These are phyloP conservation scores for Tineola bisselliella DNA, from an alignment of 2,888 invertebrate genomes.

Conservation along the genomic window DNA sequence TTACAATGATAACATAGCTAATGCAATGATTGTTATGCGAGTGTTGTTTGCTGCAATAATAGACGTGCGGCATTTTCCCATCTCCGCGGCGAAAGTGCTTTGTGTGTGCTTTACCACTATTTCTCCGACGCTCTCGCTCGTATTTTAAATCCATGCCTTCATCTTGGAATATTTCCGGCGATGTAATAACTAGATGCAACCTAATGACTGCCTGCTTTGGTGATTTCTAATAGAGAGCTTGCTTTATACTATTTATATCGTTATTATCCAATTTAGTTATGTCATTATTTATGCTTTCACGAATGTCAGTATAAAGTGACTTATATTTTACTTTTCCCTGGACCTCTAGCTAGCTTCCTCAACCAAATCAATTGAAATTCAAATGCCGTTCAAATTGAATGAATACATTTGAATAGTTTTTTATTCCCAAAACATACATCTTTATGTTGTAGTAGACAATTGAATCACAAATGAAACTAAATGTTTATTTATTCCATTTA, in stretches of 20 bases:
- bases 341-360: too few species aligned
- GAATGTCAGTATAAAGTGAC: too few species aligned
- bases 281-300: too few species aligned
- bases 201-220: not conserved
- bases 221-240: not conserved
- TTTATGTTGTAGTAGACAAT: too few species aligned
- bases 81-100: constrained; percentile 12
- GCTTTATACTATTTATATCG: not conserved
- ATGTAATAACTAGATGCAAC: not conserved
- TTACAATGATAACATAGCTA: not conserved
- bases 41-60: not conserved
- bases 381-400: too few species aligned
- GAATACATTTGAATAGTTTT: too few species aligned
- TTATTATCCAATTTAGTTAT: too few species aligned
- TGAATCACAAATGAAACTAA: not conserved
- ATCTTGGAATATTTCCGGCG: not conserved
- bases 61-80: not conserved
- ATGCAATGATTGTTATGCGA: not conserved
- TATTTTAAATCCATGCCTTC: not conserved
- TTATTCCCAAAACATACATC: too few species aligned
- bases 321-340: too few species aligned
- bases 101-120: constrained; percentile 10
- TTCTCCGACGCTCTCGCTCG: not conserved
- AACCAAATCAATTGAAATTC: too few species aligned
- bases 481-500: constrained; percentile 2